Percentiles rank a stretch among this genome's conserved stretches.
phyloP scores from a whole-genome alignment of 2,797 vertebrate species.

The Petrocephalus schoutedeni region DNA sequence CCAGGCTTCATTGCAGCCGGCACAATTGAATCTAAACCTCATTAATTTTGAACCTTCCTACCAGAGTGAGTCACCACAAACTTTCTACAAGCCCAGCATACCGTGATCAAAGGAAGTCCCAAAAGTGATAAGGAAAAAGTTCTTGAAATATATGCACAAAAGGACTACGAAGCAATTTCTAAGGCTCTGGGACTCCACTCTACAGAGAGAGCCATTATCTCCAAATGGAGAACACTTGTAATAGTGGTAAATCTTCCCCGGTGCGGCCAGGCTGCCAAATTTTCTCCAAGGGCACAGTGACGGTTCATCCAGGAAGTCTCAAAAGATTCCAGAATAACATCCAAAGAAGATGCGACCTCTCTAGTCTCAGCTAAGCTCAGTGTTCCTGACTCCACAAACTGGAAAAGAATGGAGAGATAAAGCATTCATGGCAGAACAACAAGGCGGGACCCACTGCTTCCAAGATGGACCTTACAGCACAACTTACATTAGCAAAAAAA shows the following conservation, averaged over 20 bases:
- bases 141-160: neutral
- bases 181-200: neutral
- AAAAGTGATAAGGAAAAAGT: neutral
- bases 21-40: neutral
- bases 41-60: neutral
- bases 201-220: neutral
- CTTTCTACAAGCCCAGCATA: neutral
- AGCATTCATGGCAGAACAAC: neutral
- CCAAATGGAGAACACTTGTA: neutral
- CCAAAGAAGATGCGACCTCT: neutral
- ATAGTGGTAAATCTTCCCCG: neutral
- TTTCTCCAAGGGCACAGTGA: neutral
- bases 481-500: neutral
- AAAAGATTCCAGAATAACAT: neutral
- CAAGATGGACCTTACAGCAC: neutral
- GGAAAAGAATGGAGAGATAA: neutral
- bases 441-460: neutral
- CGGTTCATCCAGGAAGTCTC: neutral
- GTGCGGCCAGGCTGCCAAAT: neutral
- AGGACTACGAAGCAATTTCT: neutral
- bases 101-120: neutral
- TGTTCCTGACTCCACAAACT: neutral
- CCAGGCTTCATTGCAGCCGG: neutral
- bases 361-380: neutral
- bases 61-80: neutral